Base-by-base conservation (phyloP, 2,888 invertebrate genomes). In the Prostheceraeus crozeri region DNA sequence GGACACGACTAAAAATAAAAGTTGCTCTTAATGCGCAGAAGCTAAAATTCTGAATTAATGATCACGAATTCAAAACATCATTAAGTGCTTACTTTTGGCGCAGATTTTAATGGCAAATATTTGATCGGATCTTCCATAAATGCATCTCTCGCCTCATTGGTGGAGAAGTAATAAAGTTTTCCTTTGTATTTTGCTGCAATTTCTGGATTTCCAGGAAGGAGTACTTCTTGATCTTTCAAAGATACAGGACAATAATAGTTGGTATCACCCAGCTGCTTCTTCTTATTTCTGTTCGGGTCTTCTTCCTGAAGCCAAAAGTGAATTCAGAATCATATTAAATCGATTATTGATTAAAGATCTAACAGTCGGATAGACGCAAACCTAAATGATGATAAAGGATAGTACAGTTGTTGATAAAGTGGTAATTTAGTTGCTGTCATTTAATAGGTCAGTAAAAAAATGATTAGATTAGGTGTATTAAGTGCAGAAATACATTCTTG, bases 221-320 rank as follows among this genome's bases (percentile, higher is more conserved):
- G 66, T 3, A 75, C 68, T 52, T 66, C 64, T n/a, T 61, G 31
- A 19, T 16, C 35, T 45, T 70, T 69, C 31, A 76, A 67, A 16
- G 69, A 63, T 8, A 77, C 76, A 3, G 76, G 76, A 65, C 76
- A 76, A 67, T 71, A 77, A 64, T 72, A 69, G 61, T 69, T 72
- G n/a, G 70, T 69, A 63, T 77, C 76, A 11, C 76, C 76, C 6
- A 77, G 65, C 0, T 67, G 70, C 63, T 74, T 76, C 66, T 72
- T 75, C 58, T 68, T 67, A 61, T 65, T 69, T n/a, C 71, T 66
- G 57, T 71, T 72, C 0, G 72, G 69, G 62, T 75, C 74, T 27
- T 58, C 63, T 16, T 65, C 65, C 60, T 72, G 72, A 57, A 73
- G 71, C 71, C 33, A 40, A 16, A 57, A 51, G n/a, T 31, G 16